Evolutionary conservation across 2,113 vertebrate genomes (phyloP).

Genomic region (Casuarius casuarius): DNA sequence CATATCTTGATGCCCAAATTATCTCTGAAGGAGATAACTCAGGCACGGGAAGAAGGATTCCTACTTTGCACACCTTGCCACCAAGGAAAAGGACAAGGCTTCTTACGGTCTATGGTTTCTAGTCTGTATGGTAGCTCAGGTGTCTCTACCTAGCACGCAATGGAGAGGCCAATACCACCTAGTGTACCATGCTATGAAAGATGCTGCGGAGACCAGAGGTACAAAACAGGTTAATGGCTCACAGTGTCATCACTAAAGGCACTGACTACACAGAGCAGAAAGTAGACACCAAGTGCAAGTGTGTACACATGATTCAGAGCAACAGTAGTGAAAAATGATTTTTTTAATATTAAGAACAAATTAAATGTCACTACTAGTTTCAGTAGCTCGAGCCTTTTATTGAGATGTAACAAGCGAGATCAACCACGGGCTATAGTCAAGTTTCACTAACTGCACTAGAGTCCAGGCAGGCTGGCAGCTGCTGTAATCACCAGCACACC

Average conservation of each 20-base stretch:
- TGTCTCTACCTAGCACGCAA: too few species aligned
- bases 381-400: not conserved
- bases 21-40: accelerated
- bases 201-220: not conserved
- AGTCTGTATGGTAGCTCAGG: not conserved
- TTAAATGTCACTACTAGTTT: not conserved
- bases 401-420: too few species aligned
- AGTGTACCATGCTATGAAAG: not conserved
- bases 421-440: not conserved
- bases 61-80: not conserved
- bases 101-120: accelerated
- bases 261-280: not conserved
- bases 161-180: not conserved
- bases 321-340: too few species aligned
- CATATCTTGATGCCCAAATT: accelerated
- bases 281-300: not conserved
- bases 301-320: not conserved
- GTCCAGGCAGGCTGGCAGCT: not conserved
- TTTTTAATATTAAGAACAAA: not conserved
- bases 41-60: not conserved
- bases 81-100: not conserved
- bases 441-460: not conserved
- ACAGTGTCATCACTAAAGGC: not conserved
- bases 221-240: not conserved
- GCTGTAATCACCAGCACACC: too few species aligned